A percentile compares a stretch with the other conserved stretches of the same genome.
Evolutionary conservation across 2,797 vertebrate genomes (phyloP).

Genomic region (Psittacula derbiana): DNA sequence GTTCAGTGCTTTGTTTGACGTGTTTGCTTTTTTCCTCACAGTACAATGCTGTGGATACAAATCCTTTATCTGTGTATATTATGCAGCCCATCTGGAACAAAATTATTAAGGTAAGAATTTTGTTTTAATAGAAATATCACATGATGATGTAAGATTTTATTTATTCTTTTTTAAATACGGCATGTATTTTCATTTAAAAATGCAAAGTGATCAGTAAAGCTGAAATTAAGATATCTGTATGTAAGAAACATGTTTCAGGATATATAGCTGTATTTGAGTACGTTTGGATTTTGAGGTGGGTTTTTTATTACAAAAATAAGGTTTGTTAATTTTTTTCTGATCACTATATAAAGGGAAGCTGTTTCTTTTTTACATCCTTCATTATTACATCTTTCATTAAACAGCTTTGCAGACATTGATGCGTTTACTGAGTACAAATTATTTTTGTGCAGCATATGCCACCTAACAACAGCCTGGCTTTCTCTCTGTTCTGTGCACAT

Average conservation of each 20-base stretch:
- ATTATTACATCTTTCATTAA: neutral
- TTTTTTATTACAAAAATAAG: neutral
- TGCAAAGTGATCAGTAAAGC: neutral
- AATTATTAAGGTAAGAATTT: conserved; percentile 71
- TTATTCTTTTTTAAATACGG: neutral
- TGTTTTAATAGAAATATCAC: neutral
- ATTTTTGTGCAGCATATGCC: conserved; percentile 8
- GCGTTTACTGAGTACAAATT: neutral
- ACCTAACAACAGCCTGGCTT: conserved; percentile 19
- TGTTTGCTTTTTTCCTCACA: conserved; percentile 24
- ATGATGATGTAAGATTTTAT: neutral
- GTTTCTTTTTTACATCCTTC: neutral
- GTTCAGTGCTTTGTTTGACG: neutral
- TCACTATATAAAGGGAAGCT: neutral
- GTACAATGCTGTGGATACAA: conserved; percentile 76
- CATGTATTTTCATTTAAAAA: neutral
- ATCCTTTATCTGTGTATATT: conserved; percentile 73
- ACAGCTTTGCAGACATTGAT: neutral
- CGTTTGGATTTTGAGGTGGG: neutral
- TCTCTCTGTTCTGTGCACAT: neutral
- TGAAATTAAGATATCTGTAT: neutral
- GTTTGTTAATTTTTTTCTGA: neutral
- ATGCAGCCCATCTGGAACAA: conserved; percentile 75
- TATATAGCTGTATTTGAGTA: neutral
- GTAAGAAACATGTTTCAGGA: neutral